These are phyloP conservation scores for Odontothrips loti DNA, from an alignment of 2,888 invertebrate species.

Conservation along the genomic window DNA sequence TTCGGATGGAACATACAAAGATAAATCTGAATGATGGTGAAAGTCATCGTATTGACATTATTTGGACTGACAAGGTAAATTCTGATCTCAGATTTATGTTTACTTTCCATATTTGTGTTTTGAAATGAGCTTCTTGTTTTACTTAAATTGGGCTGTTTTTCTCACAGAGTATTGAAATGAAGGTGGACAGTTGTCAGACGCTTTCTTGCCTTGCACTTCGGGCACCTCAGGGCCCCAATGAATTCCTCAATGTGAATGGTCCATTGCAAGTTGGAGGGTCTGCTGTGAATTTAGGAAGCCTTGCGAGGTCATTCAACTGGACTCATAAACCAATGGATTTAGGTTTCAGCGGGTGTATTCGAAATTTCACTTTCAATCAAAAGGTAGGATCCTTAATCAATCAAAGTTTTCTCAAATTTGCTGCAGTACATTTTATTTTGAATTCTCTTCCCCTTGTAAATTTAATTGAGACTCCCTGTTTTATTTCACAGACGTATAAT, in stretches of 20 bases:
- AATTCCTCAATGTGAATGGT: constrained; percentile 74
- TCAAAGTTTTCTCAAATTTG: constrained; percentile 20
- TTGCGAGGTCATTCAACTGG: constrained; percentile 66
- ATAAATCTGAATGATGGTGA: constrained; percentile 77
- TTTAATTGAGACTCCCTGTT: constrained; percentile 22
- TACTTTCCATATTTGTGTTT: not conserved
- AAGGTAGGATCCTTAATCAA: constrained; percentile 49
- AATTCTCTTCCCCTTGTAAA: constrained; percentile 33
- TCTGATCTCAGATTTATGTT: not conserved
- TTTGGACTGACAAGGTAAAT: constrained; percentile 52
- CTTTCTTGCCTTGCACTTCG: constrained; percentile 67
- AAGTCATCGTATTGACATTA: constrained; percentile 81
- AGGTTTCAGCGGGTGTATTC: constrained; percentile 84
- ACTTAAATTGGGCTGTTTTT: constrained; percentile 25
- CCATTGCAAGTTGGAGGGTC: constrained; percentile 83
- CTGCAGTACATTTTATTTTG: constrained; percentile 2
- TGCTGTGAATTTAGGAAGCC: constrained; percentile 58
- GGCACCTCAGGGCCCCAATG: constrained; percentile 64
- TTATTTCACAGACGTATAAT: constrained; percentile 70
- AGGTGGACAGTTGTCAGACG: constrained; percentile 68
- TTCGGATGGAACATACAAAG: constrained; percentile 62
- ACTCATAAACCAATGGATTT: constrained; percentile 61
- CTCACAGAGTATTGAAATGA: constrained; percentile 62
- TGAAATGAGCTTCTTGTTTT: constrained; percentile 6
- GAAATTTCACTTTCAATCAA: constrained; percentile 82